Conservation (phyloP, 2,888 invertebrate species). For the Microplitis manilae region DNA sequence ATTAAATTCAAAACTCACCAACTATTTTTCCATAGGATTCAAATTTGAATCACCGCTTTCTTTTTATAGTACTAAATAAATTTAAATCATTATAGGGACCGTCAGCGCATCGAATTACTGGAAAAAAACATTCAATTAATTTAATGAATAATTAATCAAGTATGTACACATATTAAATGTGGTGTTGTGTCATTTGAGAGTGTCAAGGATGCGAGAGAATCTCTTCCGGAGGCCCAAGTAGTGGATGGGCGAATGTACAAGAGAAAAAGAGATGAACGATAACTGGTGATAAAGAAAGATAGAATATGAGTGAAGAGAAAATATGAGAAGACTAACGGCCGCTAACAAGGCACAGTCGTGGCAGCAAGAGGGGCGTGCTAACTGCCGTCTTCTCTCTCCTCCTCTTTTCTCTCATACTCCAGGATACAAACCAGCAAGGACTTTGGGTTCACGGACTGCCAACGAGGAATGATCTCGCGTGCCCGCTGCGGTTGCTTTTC, state of each 20-base stretch:
- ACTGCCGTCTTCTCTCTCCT: constrained; percentile 45
- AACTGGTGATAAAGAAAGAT: background rate
- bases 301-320: constrained; percentile 12
- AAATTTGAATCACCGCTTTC: too few relatives aligned
- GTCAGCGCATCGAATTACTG: too few relatives aligned
- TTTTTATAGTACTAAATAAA: too few relatives aligned
- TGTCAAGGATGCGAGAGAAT: constrained; percentile 33
- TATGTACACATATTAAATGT: background rate
- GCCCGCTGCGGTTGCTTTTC: constrained; percentile 42
- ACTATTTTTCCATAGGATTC: too few relatives aligned
- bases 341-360: constrained; percentile 58
- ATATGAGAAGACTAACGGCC: constrained; percentile 53
- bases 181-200: constrained; percentile 26
- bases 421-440: constrained; percentile 52
- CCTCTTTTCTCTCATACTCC: constrained; percentile 46
- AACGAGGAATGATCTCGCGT: constrained; percentile 48
- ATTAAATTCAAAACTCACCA: background rate
- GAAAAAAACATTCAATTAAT: background rate
- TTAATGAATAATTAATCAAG: background rate
- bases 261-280: constrained; percentile 6
- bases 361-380: constrained; percentile 48
- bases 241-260: background rate
- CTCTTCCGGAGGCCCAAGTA: constrained; percentile 29
- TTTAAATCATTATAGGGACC: too few relatives aligned
- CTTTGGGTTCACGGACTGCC: constrained; percentile 51